phyloP scores from a whole-genome alignment of 2,797 vertebrate species.

The Coregonus suidteri region DNA sequence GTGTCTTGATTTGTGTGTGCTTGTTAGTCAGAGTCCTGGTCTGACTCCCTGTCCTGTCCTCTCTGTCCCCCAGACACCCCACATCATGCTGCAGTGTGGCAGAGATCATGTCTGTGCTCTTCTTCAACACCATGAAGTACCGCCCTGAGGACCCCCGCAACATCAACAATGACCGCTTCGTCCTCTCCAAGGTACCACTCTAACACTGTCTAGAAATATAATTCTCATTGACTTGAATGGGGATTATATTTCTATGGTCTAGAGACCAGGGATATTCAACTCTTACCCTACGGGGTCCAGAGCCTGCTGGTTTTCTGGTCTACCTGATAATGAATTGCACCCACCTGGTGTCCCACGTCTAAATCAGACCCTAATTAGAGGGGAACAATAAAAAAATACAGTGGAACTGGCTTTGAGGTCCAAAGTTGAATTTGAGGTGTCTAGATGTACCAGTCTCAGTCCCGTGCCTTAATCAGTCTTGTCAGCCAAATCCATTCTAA shows the following conservation, averaged over 20 bases:
- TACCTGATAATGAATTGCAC: too few species aligned
- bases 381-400: too few species aligned
- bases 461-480: background rate
- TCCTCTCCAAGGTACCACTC: slow-evolving; percentile 89
- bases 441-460: background rate
- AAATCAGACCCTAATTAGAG: too few species aligned
- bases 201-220: too few species aligned
- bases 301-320: too few species aligned
- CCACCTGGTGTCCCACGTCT: too few species aligned
- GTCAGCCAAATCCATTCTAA: background rate
- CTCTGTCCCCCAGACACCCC: slow-evolving; percentile 80
- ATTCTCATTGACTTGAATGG: background rate
- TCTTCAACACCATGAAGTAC: slow-evolving; percentile 93
- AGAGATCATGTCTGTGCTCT: slow-evolving; percentile 94
- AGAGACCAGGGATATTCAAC: background rate
- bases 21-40: background rate
- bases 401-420: too few species aligned
- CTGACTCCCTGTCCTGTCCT: background rate
- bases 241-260: background rate
- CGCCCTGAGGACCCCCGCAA: slow-evolving; percentile 89
- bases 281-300: background rate
- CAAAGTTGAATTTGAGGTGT: background rate
- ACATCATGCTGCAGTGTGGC: slow-evolving; percentile 96
- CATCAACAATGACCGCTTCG: slow-evolving; percentile 89
- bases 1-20: background rate